A percentile compares a stretch with the other conserved stretches of the same genome.
phyloP scores from a whole-genome alignment of 2,797 vertebrate species.

The Nannoperca australis region DNA sequence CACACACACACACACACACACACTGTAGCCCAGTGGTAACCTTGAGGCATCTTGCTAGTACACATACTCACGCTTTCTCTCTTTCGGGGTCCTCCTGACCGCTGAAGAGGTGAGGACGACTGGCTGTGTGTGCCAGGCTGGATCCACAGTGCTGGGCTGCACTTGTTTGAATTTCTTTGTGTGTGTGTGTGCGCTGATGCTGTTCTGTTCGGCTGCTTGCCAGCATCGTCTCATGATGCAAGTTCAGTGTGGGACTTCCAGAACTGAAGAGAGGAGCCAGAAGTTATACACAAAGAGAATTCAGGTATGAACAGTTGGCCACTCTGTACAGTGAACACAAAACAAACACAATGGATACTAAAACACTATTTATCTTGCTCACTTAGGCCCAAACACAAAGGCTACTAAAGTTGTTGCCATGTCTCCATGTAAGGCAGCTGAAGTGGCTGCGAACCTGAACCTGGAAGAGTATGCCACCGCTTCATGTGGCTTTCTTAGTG shows the following conservation, averaged over 20 bases:
- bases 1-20: constrained; percentile 33
- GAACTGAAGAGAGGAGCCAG: constrained; percentile 20
- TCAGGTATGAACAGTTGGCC: constrained; percentile 4
- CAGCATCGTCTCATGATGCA: constrained; percentile 52
- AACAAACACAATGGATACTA: background rate
- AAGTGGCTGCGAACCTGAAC: background rate
- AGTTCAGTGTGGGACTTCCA: constrained; percentile 38
- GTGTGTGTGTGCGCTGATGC: background rate
- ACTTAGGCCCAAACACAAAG: background rate
- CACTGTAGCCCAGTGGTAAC: constrained; percentile 54
- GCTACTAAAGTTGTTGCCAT: background rate
- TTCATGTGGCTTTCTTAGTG: background rate
- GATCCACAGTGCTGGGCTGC: constrained; percentile 30
- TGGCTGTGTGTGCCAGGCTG: constrained; percentile 59
- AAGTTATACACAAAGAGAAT: constrained; percentile 20
- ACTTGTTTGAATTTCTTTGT: background rate
- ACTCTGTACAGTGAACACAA: background rate
- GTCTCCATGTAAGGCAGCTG: constrained; percentile 5
- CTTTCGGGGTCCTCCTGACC: constrained; percentile 31
- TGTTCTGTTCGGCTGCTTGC: constrained; percentile 2
- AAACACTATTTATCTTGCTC: constrained; percentile 3
- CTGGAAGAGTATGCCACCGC: background rate
- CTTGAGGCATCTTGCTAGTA: constrained; percentile 56
- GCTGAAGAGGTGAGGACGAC: constrained; percentile 35
- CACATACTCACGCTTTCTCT: constrained; percentile 27